Evolutionary conservation across 2,797 vertebrate species (phyloP).

Genomic region (Poecilia gillii): DNA sequence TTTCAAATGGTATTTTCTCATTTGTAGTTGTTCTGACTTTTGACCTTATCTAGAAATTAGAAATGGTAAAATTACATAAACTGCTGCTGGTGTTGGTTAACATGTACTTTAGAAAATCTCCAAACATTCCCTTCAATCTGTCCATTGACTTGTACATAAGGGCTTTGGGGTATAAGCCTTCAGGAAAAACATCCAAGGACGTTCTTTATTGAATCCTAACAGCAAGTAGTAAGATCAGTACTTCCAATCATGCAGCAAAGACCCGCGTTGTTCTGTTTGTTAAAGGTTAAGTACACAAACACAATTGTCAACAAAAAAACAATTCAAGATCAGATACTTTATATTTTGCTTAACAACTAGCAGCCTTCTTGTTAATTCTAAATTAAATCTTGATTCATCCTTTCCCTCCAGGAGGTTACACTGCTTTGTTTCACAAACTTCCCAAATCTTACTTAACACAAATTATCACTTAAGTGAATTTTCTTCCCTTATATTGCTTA

Average conservation of each 20-base stretch:
- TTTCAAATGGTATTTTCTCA: too few relatives aligned
- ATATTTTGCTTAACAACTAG: neutral
- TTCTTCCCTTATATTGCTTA: neutral
- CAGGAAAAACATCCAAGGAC: neutral
- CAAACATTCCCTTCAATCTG: neutral
- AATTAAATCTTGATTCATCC: neutral
- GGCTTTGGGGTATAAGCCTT: neutral
- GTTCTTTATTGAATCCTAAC: neutral
- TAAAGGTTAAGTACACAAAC: neutral
- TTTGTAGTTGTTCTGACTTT: too few relatives aligned
- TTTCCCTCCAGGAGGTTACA: neutral
- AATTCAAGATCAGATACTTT: neutral
- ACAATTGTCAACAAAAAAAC: neutral
- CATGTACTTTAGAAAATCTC: neutral
- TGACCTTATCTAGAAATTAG: too few relatives aligned
- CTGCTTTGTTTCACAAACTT: neutral
- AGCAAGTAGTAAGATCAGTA: neutral
- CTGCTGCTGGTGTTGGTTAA: too few relatives aligned
- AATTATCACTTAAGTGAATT: neutral
- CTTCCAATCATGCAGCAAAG: neutral
- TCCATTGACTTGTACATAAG: too few relatives aligned
- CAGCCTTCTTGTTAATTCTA: neutral
- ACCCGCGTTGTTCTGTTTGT: neutral
- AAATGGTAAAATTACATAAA: too few relatives aligned
- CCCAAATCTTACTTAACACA: neutral